phyloP scores from a whole-genome alignment of 2,797 vertebrate species.

The Chromobotia macracanthus region DNA sequence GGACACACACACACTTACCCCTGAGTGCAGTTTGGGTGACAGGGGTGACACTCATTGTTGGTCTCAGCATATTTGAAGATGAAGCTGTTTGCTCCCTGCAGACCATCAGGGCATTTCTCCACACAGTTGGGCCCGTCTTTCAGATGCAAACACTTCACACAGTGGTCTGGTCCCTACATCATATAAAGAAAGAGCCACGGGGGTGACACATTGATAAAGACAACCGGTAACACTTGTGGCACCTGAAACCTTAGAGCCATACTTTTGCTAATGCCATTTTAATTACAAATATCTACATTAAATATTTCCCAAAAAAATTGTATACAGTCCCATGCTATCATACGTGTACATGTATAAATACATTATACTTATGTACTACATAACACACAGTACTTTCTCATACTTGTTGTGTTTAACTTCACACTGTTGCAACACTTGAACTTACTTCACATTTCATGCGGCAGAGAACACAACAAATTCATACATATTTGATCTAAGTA shows the following conservation, averaged over 20 bases:
- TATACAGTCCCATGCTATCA: too few species aligned
- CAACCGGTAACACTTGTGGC: too few species aligned
- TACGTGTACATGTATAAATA: too few species aligned
- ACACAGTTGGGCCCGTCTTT: conserved; percentile 98
- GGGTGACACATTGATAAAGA: not conserved
- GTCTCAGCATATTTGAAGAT: conserved; percentile 96
- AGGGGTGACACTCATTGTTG: conserved; percentile 79
- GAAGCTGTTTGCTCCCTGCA: conserved; percentile 93
- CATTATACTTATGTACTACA: not conserved
- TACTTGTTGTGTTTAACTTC: not conserved
- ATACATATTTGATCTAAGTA: conserved; percentile 33
- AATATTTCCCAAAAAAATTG: too few species aligned
- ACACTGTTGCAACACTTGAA: not conserved
- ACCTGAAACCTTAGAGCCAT: too few species aligned
- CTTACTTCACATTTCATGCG: not conserved
- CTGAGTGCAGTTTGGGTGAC: conserved; percentile 48
- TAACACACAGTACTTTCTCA: not conserved
- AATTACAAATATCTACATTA: too few species aligned
- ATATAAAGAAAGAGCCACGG: too few species aligned
- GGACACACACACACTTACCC: conserved; percentile 10
- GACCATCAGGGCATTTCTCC: conserved; percentile 93
- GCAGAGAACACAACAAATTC: not conserved
- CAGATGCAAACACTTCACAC: conserved; percentile 84
- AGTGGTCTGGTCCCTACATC: conserved; percentile 81
- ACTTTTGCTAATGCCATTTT: too few species aligned